A percentile compares a stretch with the other conserved stretches of the same genome.
These are phyloP conservation scores for Horisme vitalbata DNA, from an alignment of 2,888 invertebrate genomes.

Conservation along the genomic window DNA sequence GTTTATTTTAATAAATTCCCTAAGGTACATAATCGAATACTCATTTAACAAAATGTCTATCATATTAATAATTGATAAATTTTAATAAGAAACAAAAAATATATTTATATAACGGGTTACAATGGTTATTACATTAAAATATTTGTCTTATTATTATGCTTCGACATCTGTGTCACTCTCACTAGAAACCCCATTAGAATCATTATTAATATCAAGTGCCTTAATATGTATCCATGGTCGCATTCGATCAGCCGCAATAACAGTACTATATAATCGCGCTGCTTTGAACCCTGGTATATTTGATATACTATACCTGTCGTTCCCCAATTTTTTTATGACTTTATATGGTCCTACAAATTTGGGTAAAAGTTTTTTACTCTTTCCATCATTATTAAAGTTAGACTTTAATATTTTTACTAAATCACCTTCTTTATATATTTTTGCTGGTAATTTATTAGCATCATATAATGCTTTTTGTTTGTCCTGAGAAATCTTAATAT, in stretches of 20 bases:
- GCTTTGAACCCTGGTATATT: not conserved
- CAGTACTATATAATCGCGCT: not conserved
- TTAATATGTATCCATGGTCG: not conserved
- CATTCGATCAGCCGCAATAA: not conserved
- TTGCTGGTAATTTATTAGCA: not conserved
- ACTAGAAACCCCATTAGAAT: not conserved
- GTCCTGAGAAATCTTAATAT: not conserved
- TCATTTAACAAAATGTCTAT: too few species aligned
- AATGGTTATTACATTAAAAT: too few species aligned
- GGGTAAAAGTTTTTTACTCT: not conserved
- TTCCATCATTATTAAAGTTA: not conserved
- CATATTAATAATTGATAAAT: too few species aligned
- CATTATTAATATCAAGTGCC: not conserved
- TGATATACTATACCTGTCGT: slow-evolving; percentile 2
- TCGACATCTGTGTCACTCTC: too few species aligned
- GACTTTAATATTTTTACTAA: not conserved
- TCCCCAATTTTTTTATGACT: not conserved
- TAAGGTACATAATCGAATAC: too few species aligned
- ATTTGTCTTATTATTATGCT: too few species aligned
- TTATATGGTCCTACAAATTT: slow-evolving; percentile 2
- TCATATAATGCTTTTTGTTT: not conserved
- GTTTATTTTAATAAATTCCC: too few species aligned
- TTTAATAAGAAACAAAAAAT: too few species aligned
- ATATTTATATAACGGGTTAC: too few species aligned
- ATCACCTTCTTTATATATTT: not conserved